A percentile compares a stretch with the other conserved stretches of the same genome.
Evolutionary conservation across 2,888 invertebrate species (phyloP).

Genomic region (Aleiodes leptofemur): DNA sequence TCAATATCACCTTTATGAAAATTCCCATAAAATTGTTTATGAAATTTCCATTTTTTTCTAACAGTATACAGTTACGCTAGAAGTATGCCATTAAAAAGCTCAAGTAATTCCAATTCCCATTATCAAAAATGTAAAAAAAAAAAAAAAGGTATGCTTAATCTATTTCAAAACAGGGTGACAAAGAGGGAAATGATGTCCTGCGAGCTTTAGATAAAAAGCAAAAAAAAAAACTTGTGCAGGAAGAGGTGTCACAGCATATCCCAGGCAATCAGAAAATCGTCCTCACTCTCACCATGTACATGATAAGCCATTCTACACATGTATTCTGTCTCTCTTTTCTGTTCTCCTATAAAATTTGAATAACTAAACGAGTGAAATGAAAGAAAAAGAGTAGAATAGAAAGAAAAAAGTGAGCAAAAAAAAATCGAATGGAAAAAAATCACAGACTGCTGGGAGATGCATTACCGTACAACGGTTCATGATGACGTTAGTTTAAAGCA

Average conservation of each 20-base stretch:
- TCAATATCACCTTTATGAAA: no score
- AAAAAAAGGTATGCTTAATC: background rate
- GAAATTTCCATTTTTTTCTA: no score
- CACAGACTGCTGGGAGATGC: background rate
- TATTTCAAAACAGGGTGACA: slow-evolving; percentile 19
- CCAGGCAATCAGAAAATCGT: slow-evolving; percentile 48
- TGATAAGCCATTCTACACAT: background rate
- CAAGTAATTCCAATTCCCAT: background rate
- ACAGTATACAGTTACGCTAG: background rate
- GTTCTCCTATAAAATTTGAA: slow-evolving; percentile 1
- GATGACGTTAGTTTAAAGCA: slow-evolving; percentile 37
- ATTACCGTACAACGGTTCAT: slow-evolving; percentile 28
- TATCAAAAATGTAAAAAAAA: background rate
- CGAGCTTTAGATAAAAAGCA: background rate
- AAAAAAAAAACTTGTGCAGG: slow-evolving; percentile 3
- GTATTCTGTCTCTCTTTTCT: background rate
- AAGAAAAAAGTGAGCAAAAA: background rate
- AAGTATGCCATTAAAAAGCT: background rate
- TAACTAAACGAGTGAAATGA: slow-evolving; percentile 16
- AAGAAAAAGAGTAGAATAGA: background rate
- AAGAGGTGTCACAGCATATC: slow-evolving; percentile 25
- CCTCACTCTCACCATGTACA: slow-evolving; percentile 16
- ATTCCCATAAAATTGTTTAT: no score
- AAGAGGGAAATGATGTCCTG: slow-evolving; percentile 1
- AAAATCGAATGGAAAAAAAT: background rate